phyloP scores from a whole-genome alignment of 2,113 vertebrate species.

The Cottus gobio region DNA sequence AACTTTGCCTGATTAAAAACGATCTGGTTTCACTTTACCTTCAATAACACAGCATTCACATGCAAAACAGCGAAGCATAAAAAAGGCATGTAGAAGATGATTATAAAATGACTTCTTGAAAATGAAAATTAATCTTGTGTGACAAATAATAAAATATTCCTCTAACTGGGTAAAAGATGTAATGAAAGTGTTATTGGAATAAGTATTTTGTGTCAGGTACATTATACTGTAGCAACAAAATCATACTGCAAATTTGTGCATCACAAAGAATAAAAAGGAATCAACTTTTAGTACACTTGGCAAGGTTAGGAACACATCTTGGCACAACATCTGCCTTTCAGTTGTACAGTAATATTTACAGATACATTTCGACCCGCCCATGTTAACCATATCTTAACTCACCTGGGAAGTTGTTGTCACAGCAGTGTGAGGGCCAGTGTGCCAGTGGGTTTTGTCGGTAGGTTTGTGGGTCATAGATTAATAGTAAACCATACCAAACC shows the following conservation, averaged over 20 bases:
- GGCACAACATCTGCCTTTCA: conserved; percentile 10
- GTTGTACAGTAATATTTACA: conserved; percentile 15
- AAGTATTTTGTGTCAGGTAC: neutral
- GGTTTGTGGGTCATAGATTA: neutral
- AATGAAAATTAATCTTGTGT: too few relatives aligned
- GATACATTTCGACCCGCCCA: neutral
- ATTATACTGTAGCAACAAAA: neutral
- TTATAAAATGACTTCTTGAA: neutral
- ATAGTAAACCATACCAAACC: neutral
- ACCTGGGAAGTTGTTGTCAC: conserved; percentile 1
- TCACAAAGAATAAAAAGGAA: neutral
- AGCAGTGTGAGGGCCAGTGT: neutral
- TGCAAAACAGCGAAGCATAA: neutral
- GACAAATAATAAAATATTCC: neutral
- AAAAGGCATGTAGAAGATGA: neutral
- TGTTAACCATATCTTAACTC: neutral
- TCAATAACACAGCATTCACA: neutral
- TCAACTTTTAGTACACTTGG: conserved; percentile 51
- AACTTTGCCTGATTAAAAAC: neutral
- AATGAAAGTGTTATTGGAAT: neutral
- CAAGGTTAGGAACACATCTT: neutral
- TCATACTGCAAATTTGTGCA: neutral
- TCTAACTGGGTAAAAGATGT: neutral
- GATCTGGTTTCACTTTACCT: neutral
- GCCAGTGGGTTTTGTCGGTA: conserved; percentile 5